Percentiles rank a stretch among this genome's conserved stretches.
These are phyloP conservation scores for Lepus americanus DNA, from an alignment of 2,113 vertebrate genomes.

Conservation along the genomic window DNA sequence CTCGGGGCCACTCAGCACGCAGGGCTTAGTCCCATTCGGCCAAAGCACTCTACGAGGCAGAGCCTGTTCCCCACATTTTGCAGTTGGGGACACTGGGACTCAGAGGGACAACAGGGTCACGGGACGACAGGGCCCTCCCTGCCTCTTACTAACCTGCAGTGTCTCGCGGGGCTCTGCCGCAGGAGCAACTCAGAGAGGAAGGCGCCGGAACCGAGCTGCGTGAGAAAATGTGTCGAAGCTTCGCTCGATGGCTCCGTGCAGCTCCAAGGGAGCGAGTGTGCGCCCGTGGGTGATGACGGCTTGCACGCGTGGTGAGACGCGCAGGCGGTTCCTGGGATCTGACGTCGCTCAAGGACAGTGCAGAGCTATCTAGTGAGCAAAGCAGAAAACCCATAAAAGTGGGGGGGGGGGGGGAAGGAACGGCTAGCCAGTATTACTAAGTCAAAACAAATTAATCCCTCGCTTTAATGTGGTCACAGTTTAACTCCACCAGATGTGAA, in stretches of 20 bases:
- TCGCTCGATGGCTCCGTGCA: neutral
- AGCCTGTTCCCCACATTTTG: neutral
- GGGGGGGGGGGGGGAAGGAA: neutral
- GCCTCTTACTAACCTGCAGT: fast-evolving
- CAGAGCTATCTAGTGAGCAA: neutral
- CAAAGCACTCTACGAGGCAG: neutral
- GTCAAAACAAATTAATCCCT: constrained; percentile 65
- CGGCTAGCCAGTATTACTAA: constrained; percentile 15
- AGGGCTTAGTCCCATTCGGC: too few species aligned
- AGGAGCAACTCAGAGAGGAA: neutral
- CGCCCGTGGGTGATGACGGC: neutral
- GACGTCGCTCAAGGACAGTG: neutral
- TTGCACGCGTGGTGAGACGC: neutral
- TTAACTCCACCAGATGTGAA: constrained; percentile 83
- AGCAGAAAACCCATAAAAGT: neutral
- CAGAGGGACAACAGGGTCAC: neutral
- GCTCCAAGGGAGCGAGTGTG: neutral
- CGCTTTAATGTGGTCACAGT: constrained; percentile 82
- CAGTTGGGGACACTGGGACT: neutral
- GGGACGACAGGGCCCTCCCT: fast-evolving
- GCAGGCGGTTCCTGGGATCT: neutral
- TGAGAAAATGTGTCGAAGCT: neutral
- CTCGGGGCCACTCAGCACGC: neutral
- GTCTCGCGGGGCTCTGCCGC: neutral
- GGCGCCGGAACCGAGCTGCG: neutral